Percentiles rank a stretch among this genome's conserved stretches.
These are phyloP conservation scores for Athene cunicularia DNA, from an alignment of 2,113 vertebrate species.

Conservation along the genomic window DNA sequence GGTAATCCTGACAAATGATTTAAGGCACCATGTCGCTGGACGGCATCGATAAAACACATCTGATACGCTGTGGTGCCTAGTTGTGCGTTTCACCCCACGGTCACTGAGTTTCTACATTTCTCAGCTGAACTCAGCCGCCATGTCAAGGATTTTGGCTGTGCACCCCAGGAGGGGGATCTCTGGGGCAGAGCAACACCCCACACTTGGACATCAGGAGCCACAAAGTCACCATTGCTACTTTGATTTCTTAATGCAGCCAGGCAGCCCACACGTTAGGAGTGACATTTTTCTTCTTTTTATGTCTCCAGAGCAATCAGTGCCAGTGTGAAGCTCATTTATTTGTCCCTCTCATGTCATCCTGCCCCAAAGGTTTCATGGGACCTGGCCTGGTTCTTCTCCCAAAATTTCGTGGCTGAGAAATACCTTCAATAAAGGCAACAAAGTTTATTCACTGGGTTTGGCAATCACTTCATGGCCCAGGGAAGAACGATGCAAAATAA, in stretches of 20 bases:
- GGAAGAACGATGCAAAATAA: background rate
- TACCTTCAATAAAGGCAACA: background rate
- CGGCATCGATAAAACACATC: background rate
- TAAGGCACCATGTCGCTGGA: background rate
- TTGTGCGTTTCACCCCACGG: rapidly evolving
- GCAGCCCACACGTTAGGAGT: rapidly evolving
- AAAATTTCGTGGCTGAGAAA: background rate
- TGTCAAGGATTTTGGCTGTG: background rate
- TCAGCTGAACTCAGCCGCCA: background rate
- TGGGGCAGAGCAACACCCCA: background rate
- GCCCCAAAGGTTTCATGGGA: background rate
- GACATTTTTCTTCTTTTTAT: background rate
- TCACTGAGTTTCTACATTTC: background rate
- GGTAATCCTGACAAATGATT: background rate
- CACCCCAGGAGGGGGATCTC: background rate
- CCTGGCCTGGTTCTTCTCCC: background rate
- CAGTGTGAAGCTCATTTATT: background rate
- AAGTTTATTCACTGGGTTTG: background rate
- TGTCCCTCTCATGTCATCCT: background rate
- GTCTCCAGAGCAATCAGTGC: background rate
- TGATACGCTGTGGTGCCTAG: background rate
- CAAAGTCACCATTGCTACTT: background rate
- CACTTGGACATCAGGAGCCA: background rate
- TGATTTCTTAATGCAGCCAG: background rate
- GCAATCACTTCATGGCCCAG: background rate